Conservation (phyloP, 1,140 invertebrate species). For the Drosophila ohnishii region DNA sequence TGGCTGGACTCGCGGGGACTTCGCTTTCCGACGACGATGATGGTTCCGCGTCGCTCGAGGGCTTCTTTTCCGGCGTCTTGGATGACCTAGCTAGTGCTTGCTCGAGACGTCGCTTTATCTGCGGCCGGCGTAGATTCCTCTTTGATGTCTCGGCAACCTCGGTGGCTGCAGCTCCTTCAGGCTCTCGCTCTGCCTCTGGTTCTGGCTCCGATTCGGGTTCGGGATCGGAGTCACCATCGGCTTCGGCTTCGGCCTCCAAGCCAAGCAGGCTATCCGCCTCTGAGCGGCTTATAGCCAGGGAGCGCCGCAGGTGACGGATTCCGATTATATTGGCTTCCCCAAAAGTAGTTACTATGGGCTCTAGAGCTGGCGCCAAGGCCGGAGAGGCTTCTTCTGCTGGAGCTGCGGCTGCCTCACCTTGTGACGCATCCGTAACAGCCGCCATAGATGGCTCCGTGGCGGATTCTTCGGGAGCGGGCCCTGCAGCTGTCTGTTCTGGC, state of each 20-base stretch:
- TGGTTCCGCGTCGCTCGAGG: too few species aligned
- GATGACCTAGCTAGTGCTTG: constrained; percentile 41
- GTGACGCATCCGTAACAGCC: background rate
- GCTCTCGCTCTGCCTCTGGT: constrained; percentile 18
- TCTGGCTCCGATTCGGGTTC: background rate
- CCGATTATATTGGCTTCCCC: constrained; percentile 60
- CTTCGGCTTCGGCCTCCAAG: background rate
- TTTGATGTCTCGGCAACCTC: constrained; percentile 33
- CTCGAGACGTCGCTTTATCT: constrained; percentile 37
- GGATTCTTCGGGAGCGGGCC: constrained; percentile 5
- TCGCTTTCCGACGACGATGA: background rate
- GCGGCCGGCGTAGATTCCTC: constrained; percentile 35
- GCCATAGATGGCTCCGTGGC: background rate
- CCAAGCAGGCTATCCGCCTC: constrained; percentile 43
- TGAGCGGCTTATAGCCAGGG: constrained; percentile 61
- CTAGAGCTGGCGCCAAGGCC: background rate
- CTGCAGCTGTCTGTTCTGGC: background rate
- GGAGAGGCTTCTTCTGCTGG: background rate
- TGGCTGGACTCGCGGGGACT: background rate
- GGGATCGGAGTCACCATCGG: background rate
- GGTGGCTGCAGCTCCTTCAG: background rate
- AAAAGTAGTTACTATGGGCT: constrained; percentile 67
- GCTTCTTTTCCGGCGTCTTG: constrained; percentile 52
- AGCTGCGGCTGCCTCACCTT: constrained; percentile 1
- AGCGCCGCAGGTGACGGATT: constrained; percentile 59